Evolutionary conservation across 2,888 invertebrate genomes (phyloP).

Genomic region (Willowsia nigromaculata): DNA sequence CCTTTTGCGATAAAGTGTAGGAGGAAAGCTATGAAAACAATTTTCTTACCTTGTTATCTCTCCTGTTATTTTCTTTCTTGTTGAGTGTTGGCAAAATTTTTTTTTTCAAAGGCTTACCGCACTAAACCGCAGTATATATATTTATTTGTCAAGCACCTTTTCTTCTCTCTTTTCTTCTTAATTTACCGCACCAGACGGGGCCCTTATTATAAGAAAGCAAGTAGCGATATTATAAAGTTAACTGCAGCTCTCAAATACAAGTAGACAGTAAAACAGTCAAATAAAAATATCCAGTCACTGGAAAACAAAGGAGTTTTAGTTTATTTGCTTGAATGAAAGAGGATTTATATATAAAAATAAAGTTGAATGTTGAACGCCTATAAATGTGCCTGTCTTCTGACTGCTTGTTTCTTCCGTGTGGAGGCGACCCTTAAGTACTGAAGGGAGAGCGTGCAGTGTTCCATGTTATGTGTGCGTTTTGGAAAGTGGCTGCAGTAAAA

Average conservation of each 20-base stretch:
- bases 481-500: constrained; percentile 70
- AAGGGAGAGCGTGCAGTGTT: background rate
- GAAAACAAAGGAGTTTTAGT: background rate
- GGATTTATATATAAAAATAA: background rate
- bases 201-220: background rate
- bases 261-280: background rate
- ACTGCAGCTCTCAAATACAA: background rate
- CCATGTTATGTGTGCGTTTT: background rate
- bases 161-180: background rate
- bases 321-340: background rate
- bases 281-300: background rate
- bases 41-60: constrained; percentile 31
- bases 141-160: background rate
- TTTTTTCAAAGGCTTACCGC: background rate
- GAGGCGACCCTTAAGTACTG: background rate
- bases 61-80: background rate
- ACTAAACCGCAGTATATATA: background rate
- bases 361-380: background rate
- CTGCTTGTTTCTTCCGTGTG: background rate
- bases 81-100: background rate
- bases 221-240: background rate
- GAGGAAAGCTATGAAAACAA: background rate
- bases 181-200: constrained; percentile 29
- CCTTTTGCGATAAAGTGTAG: background rate
- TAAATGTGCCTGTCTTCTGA: background rate